Conservation (phyloP, 2,797 vertebrate species). For the Discoglossus pictus region DNA sequence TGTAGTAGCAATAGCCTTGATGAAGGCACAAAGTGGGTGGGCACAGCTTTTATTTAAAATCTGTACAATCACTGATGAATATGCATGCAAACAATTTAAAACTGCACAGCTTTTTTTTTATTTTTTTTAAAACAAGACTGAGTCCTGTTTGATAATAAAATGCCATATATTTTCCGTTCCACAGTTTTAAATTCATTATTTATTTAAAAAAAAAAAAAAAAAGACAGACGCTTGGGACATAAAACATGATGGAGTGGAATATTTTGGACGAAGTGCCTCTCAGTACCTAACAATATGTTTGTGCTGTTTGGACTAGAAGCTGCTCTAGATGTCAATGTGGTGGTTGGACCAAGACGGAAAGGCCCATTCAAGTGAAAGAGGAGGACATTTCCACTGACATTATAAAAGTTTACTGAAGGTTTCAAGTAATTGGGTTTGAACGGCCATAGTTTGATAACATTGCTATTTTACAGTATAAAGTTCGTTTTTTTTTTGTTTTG, state of each 20-base stretch:
- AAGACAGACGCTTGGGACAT: conserved; percentile 65
- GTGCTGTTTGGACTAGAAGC: conserved; percentile 70
- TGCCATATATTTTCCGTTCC: conserved; percentile 61
- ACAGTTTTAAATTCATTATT: conserved; percentile 67
- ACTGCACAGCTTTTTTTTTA: conserved; percentile 66
- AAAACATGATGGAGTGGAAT: conserved; percentile 66
- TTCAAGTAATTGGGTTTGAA: conserved; percentile 71
- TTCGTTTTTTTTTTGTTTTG: conserved; percentile 62
- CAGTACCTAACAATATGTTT: conserved; percentile 68
- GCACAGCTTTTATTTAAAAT: conserved; percentile 70
- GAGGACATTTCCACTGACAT: conserved; percentile 72
- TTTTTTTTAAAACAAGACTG: conserved; percentile 60
- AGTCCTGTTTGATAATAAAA: conserved; percentile 63
- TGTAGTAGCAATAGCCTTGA: conserved; percentile 69
- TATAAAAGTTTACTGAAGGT: conserved; percentile 64
- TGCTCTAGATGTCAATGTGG: conserved; percentile 68
- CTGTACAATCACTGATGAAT: conserved; percentile 71
- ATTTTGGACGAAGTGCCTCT: conserved; percentile 70
- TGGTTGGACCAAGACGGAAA: conserved; percentile 71
- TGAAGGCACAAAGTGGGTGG: conserved; percentile 70
- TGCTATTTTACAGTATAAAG: conserved; percentile 65
- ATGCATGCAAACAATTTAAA: conserved; percentile 72
- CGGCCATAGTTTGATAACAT: conserved; percentile 64
- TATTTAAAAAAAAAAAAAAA: conserved; percentile 53
- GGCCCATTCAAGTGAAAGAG: conserved; percentile 67